Base-by-base conservation (phyloP, 2,113 vertebrate species). In the Pithys albifrons region DNA sequence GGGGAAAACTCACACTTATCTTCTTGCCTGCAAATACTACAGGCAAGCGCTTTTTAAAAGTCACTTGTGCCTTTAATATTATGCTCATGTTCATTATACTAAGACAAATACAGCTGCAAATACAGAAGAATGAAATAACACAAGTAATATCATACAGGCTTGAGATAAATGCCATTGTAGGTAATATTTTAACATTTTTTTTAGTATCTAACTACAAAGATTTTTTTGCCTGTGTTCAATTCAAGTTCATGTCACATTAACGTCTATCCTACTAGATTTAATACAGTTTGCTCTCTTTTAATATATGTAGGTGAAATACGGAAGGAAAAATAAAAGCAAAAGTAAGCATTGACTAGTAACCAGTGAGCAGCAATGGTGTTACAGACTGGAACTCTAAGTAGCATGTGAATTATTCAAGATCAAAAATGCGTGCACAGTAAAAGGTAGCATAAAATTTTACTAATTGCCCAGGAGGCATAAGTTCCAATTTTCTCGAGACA, bases 401-500 rank as follows among this genome's bases (percentile, higher is more conserved):
- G 33, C 45, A 49, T 4, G 29, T 55, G 75, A 92, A 85, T 94
- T 71, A 85, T 33, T 73, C 62, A 77, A 72, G 33, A 88, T 67
- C 35, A 79, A 88, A 91, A 81, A 71, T 3, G 4, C 66, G 35
- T 29, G 12, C 29, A 19, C 52, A 83, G 39, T 71, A 94, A 69
- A 88, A 91, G 20, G 33, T 46, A 25, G 62, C 28, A 64, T 46
- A 94, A 79, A 3, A 37, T 43, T 58, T 55, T 89, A 27, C 28
- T 95, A 95, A 88, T 48, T 91, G 66, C 46, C 74, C 51, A 57
- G 33, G 7, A 96, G 70, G 48, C 45, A 39, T 7, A 82, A 74
- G 24, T 90, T 94, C 31, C 48, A 77, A 33, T 95, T 95, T 97
- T 67, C 66, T 74, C 78, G 65, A 49, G 80, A 89, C 29, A 93